Evolutionary conservation across 2,113 vertebrate genomes (phyloP), one percentile per base, ranked within the genome.

Genomic region (Butastur rufipennis): DNA sequence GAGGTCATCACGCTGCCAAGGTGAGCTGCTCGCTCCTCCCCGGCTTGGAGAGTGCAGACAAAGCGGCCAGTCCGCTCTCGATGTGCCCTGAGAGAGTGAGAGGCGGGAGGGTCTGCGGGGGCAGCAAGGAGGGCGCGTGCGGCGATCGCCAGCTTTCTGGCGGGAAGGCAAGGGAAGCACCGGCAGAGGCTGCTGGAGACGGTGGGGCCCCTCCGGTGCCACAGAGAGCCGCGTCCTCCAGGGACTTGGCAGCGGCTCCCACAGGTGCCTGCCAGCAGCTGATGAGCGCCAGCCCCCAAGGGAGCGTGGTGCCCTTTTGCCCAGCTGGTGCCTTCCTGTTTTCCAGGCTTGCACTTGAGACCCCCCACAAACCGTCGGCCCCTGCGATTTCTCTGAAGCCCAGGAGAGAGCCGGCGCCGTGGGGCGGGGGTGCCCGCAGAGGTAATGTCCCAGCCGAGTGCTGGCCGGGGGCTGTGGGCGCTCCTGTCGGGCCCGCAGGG

Each of bases 311-410:
- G 67, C 36, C 32, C 68, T 73, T 36, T 73, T 27, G 21, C 43
- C 14, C 59, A 81, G 1, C 32, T 18, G 43, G 36, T 38, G 42
- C 42, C 29, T 13, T 32, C 50, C 43, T 58, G 7, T 58, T 73
- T 42, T n/a, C 16, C 77, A 81, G 86, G 50, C 4, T 81, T 21
- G 59, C 26, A 3, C 3, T 8, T 9, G 77, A 73, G 77, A 36
- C 8, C 58, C 17, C 29, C 1, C n/a, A 34, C 8, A 10, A 4
- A 50, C 3, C 20, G 7, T 22, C 5, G 2, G 10, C 5, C 16
- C 4, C 11, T 31, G 17, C 6, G 0, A 9, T 11, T 32, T 81
- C 77, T 8, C 11, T 66, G 67, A 89, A 89, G 77, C 86, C 77
- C 50, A 10, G 17, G 36, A 73, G 59, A 47, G 50, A 73, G 2